Percentiles rank a stretch among this genome's conserved stretches.
phyloP scores from a whole-genome alignment of 2,888 invertebrate genomes.

The Anaspis maculata region DNA sequence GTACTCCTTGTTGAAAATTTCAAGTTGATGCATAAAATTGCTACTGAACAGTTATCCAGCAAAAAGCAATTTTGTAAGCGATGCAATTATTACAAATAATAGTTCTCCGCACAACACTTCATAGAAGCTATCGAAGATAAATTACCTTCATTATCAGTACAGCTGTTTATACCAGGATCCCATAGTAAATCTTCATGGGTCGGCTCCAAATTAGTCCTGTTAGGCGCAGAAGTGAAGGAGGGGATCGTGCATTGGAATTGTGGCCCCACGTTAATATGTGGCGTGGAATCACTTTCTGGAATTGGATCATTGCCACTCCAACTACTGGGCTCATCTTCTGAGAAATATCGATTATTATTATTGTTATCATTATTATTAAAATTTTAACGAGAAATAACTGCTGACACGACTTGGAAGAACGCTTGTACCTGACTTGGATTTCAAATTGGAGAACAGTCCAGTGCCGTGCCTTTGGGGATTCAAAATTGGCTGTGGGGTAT shows the following conservation, averaged over 20 bases:
- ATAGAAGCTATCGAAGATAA: too few relatives aligned
- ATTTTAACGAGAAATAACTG: too few relatives aligned
- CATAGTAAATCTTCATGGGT: slow-evolving; percentile 67
- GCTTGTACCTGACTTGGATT: slow-evolving; percentile 23
- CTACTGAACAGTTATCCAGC: too few relatives aligned
- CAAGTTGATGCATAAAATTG: too few relatives aligned
- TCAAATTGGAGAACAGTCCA: slow-evolving; percentile 59
- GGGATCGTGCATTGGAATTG: slow-evolving; percentile 83
- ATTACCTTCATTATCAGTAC: slow-evolving; percentile 68
- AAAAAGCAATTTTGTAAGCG: too few relatives aligned
- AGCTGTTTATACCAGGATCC: slow-evolving; percentile 73
- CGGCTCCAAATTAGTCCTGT: slow-evolving; percentile 48
- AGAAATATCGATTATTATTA: slow-evolving; percentile 11
- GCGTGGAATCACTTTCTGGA: slow-evolving; percentile 49
- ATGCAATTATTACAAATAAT: too few relatives aligned
- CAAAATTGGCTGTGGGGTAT: slow-evolving; percentile 90
- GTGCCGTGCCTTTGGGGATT: slow-evolving; percentile 85
- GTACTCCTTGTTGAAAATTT: too few relatives aligned
- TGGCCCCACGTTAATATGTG: slow-evolving; percentile 80
- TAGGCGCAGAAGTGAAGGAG: slow-evolving; percentile 36
- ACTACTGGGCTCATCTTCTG: slow-evolving; percentile 31
- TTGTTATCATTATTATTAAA: too few relatives aligned
- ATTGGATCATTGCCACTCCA: slow-evolving; percentile 38
- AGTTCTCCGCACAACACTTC: too few relatives aligned
- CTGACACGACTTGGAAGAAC: too few relatives aligned